Conservation (phyloP, 2,113 vertebrate genomes). For the Syngnathus scovelli region DNA sequence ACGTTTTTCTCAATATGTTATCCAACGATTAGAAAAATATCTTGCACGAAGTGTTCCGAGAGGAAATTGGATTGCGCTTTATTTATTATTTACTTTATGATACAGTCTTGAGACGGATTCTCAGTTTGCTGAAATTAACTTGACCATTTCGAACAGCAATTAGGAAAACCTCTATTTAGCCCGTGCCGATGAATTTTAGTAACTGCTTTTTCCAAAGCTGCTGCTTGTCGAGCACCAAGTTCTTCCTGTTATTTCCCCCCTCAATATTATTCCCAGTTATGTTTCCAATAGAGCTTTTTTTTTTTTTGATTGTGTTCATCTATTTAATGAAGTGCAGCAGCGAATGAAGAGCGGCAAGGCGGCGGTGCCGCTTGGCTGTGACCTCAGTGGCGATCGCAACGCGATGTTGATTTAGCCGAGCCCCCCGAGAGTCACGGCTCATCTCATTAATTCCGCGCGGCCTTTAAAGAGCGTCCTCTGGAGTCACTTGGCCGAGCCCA, state of each 20-base stretch:
- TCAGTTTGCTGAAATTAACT: too few relatives aligned
- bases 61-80: not conserved
- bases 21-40: too few relatives aligned
- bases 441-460: constrained; percentile 1
- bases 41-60: not conserved
- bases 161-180: not conserved
- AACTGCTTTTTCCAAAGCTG: not conserved
- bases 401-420: constrained; percentile 5
- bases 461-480: constrained; percentile 8
- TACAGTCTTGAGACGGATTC: too few relatives aligned
- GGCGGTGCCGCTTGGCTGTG: not conserved
- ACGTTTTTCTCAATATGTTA: too few relatives aligned
- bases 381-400: not conserved
- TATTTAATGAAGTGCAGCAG: not conserved
- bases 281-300: not conserved
- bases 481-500: constrained; percentile 5
- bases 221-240: not conserved
- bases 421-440: not conserved
- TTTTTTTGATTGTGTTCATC: not conserved
- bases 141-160: too few relatives aligned
- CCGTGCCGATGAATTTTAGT: not conserved
- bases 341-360: not conserved
- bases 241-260: not conserved
- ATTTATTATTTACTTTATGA: not conserved
- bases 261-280: not conserved